Conservation (phyloP, 92 coral and sea anemone species). For the Porites rus region DNA sequence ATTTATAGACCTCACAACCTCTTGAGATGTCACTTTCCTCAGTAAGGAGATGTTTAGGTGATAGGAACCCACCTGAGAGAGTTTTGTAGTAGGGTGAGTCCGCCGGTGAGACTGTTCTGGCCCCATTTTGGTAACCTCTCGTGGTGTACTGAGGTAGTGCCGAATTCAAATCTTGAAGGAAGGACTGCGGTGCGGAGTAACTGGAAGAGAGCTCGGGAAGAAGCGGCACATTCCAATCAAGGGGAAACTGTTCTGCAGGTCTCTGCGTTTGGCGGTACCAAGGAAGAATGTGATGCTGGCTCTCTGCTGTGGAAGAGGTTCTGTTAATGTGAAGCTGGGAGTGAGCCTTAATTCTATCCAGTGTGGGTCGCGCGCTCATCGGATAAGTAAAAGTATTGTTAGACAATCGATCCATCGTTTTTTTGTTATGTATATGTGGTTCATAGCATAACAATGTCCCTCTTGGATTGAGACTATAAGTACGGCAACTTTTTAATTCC, state of each 20-base stretch:
- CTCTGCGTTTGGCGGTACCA: conserved; percentile 24
- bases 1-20: background rate
- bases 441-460: conserved; percentile 39
- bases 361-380: conserved; percentile 10
- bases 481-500: conserved; percentile 36
- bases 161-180: conserved; percentile 35
- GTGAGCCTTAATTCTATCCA: background rate
- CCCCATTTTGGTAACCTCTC: conserved; percentile 13
- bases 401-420: conserved; percentile 26
- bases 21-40: background rate
- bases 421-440: conserved; percentile 15
- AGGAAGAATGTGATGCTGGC: background rate
- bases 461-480: conserved; percentile 22
- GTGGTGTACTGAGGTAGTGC: background rate
- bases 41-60: background rate
- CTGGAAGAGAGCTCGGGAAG: conserved; percentile 20
- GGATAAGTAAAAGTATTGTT: conserved; percentile 20
- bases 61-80: conserved; percentile 19
- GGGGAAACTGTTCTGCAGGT: conserved; percentile 26
- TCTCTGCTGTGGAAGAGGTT: background rate
- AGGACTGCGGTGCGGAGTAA: conserved; percentile 9
- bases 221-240: conserved; percentile 25
- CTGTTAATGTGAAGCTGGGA: conserved; percentile 12
- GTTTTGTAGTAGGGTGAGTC: background rate
- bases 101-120: background rate